phyloP scores from a whole-genome alignment of 2,888 invertebrate genomes.

The Drosophila cognata region DNA sequence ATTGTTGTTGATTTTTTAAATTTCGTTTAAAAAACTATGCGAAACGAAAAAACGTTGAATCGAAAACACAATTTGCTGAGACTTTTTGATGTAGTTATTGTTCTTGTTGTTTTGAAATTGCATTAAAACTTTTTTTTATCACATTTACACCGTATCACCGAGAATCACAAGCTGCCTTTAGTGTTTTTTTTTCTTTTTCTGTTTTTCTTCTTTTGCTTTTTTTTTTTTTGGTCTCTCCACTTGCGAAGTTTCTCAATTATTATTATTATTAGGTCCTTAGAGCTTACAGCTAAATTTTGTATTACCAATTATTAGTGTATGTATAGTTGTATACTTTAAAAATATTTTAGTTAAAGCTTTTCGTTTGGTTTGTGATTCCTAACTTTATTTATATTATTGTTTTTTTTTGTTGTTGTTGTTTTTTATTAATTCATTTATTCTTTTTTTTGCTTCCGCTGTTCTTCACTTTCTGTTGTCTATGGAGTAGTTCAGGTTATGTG shows the following conservation, averaged over 20 bases:
- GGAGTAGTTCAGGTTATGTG: conserved; percentile 75
- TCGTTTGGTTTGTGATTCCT: conserved; percentile 68
- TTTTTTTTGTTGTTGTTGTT: conserved; percentile 22
- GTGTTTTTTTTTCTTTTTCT: conserved; percentile 16
- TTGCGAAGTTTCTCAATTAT: conserved; percentile 73
- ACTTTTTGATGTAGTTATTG: conserved; percentile 42
- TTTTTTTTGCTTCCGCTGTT: conserved; percentile 14
- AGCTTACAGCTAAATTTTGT: conserved; percentile 59
- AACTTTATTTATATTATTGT: conserved; percentile 15
- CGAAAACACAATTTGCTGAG: conserved; percentile 62
- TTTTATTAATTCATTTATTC: conserved; percentile 2
- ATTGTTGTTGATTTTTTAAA: conserved; percentile 47
- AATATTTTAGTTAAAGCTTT: conserved; percentile 80
- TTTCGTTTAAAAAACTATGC: conserved; percentile 56
- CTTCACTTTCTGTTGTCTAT: conserved; percentile 72
- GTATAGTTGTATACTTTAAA: conserved; percentile 70
- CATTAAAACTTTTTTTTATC: conserved; percentile 76
- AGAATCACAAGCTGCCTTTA: conserved; percentile 77
- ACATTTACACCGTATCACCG: conserved; percentile 80
- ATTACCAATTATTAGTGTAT: conserved; percentile 48
- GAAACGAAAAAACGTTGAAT: conserved; percentile 65
- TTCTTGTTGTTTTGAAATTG: conserved; percentile 50
- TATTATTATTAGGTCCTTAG: conserved; percentile 44
- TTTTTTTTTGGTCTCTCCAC: conserved; percentile 66
- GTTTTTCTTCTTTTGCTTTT: neutral